A percentile compares a stretch with the other conserved stretches of the same genome.
Evolutionary conservation across 1,140 invertebrate species (phyloP).

Genomic region (Belonocnema kinseyi): DNA sequence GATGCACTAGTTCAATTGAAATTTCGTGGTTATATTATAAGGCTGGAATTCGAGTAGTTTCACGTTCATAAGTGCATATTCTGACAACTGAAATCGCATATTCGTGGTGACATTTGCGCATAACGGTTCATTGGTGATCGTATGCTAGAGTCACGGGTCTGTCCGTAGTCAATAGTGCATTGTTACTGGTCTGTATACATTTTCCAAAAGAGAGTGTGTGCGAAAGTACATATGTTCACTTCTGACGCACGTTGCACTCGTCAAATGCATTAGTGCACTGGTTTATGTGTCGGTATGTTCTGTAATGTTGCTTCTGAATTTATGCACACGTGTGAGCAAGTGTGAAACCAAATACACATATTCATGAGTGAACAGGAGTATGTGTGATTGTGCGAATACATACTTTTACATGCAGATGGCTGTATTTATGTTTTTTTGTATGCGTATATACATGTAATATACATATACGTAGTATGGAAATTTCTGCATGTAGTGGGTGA

Average conservation of each 20-base stretch:
- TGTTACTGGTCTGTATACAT: no score
- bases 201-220: constrained; percentile 31
- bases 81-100: constrained; percentile 12
- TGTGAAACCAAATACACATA: neutral
- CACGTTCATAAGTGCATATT: constrained; percentile 6
- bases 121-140: constrained; percentile 1
- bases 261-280: constrained; percentile 64
- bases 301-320: constrained; percentile 1
- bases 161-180: neutral
- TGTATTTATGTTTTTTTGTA: neutral
- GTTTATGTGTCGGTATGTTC: constrained; percentile 52
- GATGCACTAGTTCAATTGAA: neutral
- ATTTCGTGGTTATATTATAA: neutral
- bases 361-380: no score
- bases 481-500: neutral
- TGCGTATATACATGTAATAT: neutral
- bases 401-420: neutral
- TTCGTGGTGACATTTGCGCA: constrained; percentile 7
- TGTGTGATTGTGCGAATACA: no score
- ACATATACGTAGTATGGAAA: neutral
- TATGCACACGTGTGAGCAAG: constrained; percentile 7
- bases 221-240: constrained; percentile 47
- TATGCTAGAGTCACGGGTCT: neutral
- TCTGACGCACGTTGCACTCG: constrained; percentile 52
- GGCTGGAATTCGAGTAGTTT: constrained; percentile 7